A percentile compares a stretch with the other conserved stretches of the same genome.
Evolutionary conservation across 2,113 vertebrate genomes (phyloP).

Genomic region (Fulica atra): DNA sequence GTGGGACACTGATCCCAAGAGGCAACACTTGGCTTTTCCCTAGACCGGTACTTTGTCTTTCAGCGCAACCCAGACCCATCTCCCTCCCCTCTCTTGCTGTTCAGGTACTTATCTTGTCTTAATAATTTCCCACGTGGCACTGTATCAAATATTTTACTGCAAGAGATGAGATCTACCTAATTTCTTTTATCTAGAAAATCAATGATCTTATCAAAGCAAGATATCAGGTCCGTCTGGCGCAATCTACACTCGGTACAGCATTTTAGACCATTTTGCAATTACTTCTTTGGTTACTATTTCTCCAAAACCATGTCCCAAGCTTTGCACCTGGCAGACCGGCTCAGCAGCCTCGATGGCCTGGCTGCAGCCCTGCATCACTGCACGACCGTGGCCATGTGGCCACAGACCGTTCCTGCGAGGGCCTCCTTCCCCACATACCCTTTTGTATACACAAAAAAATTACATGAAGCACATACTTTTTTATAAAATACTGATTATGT

Average conservation of each 20-base stretch:
- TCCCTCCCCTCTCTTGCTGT: not conserved
- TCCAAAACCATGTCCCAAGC: not conserved
- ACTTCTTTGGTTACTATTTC: not conserved
- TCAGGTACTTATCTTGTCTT: not conserved
- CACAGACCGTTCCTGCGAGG: not conserved
- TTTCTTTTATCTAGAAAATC: constrained; percentile 61
- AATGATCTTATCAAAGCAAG: constrained; percentile 51
- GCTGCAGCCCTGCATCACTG: not conserved
- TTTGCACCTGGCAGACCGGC: not conserved
- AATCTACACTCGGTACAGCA: not conserved
- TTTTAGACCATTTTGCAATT: not conserved
- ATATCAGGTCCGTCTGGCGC: not conserved
- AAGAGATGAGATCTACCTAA: constrained; percentile 38
- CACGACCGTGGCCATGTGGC: accelerated
- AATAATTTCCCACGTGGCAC: constrained; percentile 16
- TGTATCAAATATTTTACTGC: constrained; percentile 12
- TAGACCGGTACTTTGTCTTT: not conserved
- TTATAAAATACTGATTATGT: not conserved
- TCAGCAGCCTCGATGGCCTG: not conserved
- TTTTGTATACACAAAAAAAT: not conserved
- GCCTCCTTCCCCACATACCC: not conserved
- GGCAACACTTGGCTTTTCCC: not conserved
- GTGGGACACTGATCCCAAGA: accelerated
- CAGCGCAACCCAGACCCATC: not conserved
- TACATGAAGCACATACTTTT: not conserved